Percentiles rank a stretch among this genome's conserved stretches.
These are phyloP conservation scores for Corvus cornix DNA, from an alignment of 2,113 vertebrate genomes.

Conservation along the genomic window DNA sequence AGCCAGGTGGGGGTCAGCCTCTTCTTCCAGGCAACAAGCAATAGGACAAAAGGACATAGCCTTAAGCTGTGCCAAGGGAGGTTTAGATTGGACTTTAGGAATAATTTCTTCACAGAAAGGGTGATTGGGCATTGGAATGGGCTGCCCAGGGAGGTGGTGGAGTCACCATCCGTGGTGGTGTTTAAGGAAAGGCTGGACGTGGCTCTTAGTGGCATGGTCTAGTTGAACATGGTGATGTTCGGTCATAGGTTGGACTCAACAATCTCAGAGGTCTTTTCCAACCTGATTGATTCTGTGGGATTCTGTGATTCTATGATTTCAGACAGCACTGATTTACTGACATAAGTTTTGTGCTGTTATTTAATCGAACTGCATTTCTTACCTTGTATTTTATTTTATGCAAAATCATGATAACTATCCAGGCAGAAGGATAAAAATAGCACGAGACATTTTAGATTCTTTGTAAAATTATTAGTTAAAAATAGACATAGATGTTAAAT, in stretches of 20 bases:
- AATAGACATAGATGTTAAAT: not conserved
- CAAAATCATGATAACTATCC: not conserved
- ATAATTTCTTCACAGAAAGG: not conserved
- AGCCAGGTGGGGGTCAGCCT: fast-evolving
- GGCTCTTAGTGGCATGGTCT: not conserved
- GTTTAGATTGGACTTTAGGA: not conserved
- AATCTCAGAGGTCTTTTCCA: not conserved
- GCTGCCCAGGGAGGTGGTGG: not conserved
- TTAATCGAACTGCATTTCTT: not conserved
- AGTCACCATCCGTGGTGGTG: not conserved
- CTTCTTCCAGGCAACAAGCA: not conserved
- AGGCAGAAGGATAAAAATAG: not conserved
- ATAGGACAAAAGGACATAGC: not conserved
- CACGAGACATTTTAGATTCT: not conserved
- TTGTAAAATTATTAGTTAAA: not conserved
- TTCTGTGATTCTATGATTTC: not conserved
- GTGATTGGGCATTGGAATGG: not conserved
- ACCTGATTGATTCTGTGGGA: not conserved
- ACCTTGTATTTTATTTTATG: not conserved
- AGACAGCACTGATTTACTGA: not conserved
- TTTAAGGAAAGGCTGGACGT: not conserved
- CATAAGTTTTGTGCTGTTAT: not conserved
- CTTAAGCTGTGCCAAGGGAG: not conserved
- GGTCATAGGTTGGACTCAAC: fast-evolving
- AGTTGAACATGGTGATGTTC: not conserved